Percentiles rank a stretch among this genome's conserved stretches.
Conservation (phyloP, 2,113 vertebrate genomes). For the Rhabdornis inornatus region DNA sequence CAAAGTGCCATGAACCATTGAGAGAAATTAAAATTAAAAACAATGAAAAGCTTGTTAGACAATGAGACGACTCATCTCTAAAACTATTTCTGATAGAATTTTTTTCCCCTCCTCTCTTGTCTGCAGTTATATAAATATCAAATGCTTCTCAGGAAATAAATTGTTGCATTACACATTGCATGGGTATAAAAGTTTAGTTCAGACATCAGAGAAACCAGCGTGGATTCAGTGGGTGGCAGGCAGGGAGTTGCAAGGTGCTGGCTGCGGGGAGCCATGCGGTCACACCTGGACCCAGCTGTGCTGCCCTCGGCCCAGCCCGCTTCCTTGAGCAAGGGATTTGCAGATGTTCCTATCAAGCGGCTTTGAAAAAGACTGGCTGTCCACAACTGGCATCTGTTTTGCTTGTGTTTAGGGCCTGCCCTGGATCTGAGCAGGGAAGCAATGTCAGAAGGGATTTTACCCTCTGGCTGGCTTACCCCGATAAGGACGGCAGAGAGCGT, state of each 20-base stretch:
- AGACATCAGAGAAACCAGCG: not conserved
- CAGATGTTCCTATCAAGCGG: not conserved
- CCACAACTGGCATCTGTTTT: not conserved
- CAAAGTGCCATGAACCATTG: constrained; percentile 69
- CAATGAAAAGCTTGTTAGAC: constrained; percentile 74
- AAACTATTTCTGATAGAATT: constrained; percentile 62
- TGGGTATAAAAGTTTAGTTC: not conserved
- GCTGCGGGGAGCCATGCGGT: not conserved
- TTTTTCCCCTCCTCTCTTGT: not conserved
- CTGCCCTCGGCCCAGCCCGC: not conserved
- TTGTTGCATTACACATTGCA: not conserved
- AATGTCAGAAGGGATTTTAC: constrained; percentile 9
- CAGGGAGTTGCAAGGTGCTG: rapidly evolving
- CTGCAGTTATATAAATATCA: constrained; percentile 62
- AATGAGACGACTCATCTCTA: constrained; percentile 70
- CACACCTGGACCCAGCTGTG: not conserved
- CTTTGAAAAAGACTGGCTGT: not conserved
- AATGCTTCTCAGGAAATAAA: constrained; percentile 47
- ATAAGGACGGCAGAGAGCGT: not conserved
- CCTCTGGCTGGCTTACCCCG: not conserved
- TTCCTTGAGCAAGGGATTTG: not conserved
- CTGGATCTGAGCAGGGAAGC: constrained; percentile 2
- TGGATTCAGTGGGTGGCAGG: not conserved
- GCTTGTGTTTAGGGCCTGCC: not conserved
- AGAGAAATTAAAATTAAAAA: constrained; percentile 73